phyloP scores from a whole-genome alignment of 2,113 vertebrate genomes.

The Coryphaenoides rupestris region DNA sequence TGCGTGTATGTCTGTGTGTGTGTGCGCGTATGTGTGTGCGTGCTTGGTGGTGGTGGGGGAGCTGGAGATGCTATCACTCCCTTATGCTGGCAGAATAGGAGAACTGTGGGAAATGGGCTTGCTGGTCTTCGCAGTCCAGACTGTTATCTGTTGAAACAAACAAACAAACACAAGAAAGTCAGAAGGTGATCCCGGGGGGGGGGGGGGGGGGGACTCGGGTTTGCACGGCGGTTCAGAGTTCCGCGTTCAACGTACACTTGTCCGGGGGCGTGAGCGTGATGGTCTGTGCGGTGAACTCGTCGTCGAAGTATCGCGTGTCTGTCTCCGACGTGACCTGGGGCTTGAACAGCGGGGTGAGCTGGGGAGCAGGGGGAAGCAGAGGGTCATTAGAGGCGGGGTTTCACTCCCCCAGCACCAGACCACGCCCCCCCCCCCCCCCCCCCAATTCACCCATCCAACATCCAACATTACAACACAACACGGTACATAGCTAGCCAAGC shows the following conservation, averaged over 20 bases:
- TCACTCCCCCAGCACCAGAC: no score
- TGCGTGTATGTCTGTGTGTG: conserved; percentile 11
- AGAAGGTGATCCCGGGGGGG: background rate
- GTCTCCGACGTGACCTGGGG: conserved; percentile 88
- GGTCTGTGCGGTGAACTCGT: conserved; percentile 86
- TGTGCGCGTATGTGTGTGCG: conserved; percentile 24
- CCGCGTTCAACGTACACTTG: conserved; percentile 86
- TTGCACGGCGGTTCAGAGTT: background rate
- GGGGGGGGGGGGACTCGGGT: no score
- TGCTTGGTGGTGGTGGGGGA: conserved; percentile 10
- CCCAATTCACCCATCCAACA: background rate
- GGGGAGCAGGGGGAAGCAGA: background rate
- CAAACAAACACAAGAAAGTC: background rate
- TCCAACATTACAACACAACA: no score
- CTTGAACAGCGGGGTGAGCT: conserved; percentile 83
- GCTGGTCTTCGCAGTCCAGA: conserved; percentile 77
- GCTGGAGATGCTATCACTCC: conserved; percentile 62
- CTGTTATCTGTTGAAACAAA: conserved; percentile 69
- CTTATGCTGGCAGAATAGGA: conserved; percentile 85
- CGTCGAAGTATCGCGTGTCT: conserved; percentile 85
- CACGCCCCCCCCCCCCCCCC: background rate
- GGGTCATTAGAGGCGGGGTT: background rate
- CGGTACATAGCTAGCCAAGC: no score
- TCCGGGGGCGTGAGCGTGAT: conserved; percentile 87
- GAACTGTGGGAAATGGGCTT: conserved; percentile 87